These are phyloP conservation scores for Melanotaenia maccullochi DNA, from an alignment of 2,797 vertebrate genomes.

Conservation along the genomic window DNA sequence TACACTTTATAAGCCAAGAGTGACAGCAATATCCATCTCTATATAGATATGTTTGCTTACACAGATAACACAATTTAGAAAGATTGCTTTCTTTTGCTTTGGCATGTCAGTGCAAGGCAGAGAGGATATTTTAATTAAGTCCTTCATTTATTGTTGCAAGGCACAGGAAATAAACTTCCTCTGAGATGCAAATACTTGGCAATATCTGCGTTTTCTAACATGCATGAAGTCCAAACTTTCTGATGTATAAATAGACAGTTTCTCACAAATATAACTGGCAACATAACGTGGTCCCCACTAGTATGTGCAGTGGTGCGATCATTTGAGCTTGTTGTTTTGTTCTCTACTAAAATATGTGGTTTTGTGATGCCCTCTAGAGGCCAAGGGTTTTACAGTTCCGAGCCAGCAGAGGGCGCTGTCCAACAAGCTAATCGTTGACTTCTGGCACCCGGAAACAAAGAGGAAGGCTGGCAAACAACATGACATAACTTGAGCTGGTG, in stretches of 20 bases:
- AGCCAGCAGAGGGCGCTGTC: constrained; percentile 57
- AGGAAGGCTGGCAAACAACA: background rate
- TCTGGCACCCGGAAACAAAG: constrained; percentile 52
- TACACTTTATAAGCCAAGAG: constrained; percentile 37
- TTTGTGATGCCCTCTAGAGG: constrained; percentile 65
- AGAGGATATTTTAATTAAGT: constrained; percentile 73
- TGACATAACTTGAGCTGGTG: constrained; percentile 34
- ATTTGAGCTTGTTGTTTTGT: background rate
- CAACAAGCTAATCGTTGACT: background rate
- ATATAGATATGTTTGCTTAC: constrained; percentile 65
- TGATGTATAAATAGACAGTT: constrained; percentile 6
- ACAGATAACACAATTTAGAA: constrained; percentile 68
- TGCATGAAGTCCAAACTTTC: constrained; percentile 12
- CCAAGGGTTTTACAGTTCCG: rapidly evolving
- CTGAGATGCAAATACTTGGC: constrained; percentile 38
- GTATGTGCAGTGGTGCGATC: background rate
- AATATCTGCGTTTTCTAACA: constrained; percentile 34
- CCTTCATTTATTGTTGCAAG: constrained; percentile 69
- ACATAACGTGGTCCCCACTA: constrained; percentile 2
- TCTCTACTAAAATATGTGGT: constrained; percentile 1
- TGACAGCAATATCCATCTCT: constrained; percentile 42
- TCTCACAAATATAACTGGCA: background rate
- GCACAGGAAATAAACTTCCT: constrained; percentile 71
- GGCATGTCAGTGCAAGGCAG: constrained; percentile 7
- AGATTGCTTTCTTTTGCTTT: constrained; percentile 48